Evolutionary conservation across 2,888 invertebrate species (phyloP), one percentile per base, ranked within the genome.

Genomic region (Netelia inedita): DNA sequence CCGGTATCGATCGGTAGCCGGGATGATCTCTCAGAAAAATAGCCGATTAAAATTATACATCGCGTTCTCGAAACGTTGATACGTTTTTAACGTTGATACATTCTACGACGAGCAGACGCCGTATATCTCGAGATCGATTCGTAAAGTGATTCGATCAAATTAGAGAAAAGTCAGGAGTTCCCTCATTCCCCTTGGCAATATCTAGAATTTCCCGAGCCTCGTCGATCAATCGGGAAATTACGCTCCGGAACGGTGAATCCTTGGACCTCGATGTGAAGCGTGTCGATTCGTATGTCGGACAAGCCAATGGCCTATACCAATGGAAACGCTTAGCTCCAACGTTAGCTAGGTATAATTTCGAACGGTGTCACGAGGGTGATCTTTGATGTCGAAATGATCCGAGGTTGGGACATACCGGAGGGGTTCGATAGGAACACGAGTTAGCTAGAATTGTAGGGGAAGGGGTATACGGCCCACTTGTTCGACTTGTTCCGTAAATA

Each of bases 401-500:
- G n/a, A 63, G 14, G 59, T 63, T 63, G 50, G 10, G 23, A 19
- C 28, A 46, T 14, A 74, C 19, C 28, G 43, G 19, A 16, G 10
- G 19, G n/a, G 19, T n/a, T 53, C 50, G 21, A 9, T 53, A 23
- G 35, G 11, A 61, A 21, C 23, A 23, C 16, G 41, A 19, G 10
- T 43, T 23, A 41, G 19, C 61, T n/a, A 19, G 28, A 14, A 53
- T 46, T 53, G 46, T 53, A 19, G 19, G 41, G 35, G 50, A n/a
- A 2, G 35, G 35, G 35, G 50, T 69, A 59, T 19, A 35, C n/a
- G n/a, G 55, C 9, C 21, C 23, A 55, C 14, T 28, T 63, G 23
- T 41, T 72, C 21, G 65, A 21, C 41, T 59, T 73, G 59, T 66
- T 28, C 21, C 21, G 55, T 28, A 80, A 66, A 80, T 59, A 65